These are phyloP conservation scores for Gambelia wislizenii DNA, from an alignment of 2,797 vertebrate genomes.

Conservation along the genomic window DNA sequence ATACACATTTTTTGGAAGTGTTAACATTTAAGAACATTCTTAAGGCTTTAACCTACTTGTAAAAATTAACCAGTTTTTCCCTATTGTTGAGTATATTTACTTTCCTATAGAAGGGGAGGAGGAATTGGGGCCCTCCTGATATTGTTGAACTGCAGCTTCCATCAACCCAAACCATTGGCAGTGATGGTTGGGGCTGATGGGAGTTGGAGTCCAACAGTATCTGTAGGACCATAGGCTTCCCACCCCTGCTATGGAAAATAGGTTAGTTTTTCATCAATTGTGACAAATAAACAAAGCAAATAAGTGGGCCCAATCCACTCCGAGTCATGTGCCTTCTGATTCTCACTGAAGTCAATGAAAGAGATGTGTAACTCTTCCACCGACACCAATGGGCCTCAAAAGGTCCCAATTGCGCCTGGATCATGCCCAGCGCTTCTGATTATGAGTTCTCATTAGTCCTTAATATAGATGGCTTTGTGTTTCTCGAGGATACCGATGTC, in stretches of 20 bases:
- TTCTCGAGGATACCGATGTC: not conserved
- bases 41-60: not conserved
- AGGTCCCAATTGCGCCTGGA: not conserved
- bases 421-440: not conserved
- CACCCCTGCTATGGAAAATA: not conserved
- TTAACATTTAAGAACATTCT: not conserved
- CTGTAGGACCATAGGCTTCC: not conserved
- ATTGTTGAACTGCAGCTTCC: not conserved
- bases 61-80: not conserved
- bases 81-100: too few species aligned
- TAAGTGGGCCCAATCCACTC: not conserved
- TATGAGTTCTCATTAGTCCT: rapidly evolving
- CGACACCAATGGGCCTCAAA: not conserved
- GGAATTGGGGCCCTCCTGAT: too few species aligned
- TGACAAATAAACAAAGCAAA: not conserved
- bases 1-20: not conserved
- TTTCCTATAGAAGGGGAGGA: not conserved
- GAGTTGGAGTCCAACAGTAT: not conserved
- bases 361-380: not conserved
- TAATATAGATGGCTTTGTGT: not conserved
- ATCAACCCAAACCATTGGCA: not conserved
- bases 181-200: too few species aligned
- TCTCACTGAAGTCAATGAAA: not conserved
- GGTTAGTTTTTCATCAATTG: not conserved
- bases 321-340: too few species aligned